Evolutionary conservation across 2,113 vertebrate species (phyloP).

Genomic region (Bolborhynchus lineola): DNA sequence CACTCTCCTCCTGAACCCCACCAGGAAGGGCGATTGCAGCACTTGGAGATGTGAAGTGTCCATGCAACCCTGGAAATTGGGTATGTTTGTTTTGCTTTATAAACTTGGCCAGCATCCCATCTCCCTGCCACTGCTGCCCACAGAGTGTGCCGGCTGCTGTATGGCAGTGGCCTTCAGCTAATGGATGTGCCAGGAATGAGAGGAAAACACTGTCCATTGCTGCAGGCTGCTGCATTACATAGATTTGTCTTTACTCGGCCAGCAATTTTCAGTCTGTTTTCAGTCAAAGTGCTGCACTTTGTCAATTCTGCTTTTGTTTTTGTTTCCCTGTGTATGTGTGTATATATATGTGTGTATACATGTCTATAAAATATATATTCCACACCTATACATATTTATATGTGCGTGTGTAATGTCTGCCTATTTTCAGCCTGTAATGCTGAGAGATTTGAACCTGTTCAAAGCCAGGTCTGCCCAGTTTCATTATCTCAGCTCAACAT

Average conservation of each 20-base stretch:
- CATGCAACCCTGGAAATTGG: background rate
- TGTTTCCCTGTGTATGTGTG: background rate
- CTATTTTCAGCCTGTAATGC: background rate
- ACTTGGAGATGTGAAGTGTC: background rate
- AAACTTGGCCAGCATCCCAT: background rate
- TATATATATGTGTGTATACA: background rate
- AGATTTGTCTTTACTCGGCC: background rate
- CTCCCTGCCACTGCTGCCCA: background rate
- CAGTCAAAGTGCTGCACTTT: background rate
- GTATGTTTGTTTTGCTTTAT: background rate
- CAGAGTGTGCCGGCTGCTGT: background rate
- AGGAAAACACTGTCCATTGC: background rate
- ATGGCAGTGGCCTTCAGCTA: background rate
- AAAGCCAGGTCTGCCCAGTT: background rate
- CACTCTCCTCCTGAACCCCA: background rate
- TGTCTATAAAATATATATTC: background rate
- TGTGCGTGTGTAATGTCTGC: background rate
- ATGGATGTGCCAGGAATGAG: background rate
- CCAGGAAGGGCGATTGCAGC: background rate
- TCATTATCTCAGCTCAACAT: background rate
- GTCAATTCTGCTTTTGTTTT: conserved; percentile 3
- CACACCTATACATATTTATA: background rate
- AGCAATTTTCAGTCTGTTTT: conserved; percentile 6
- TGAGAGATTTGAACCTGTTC: background rate
- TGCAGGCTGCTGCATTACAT: background rate